These are phyloP conservation scores for Gopherus evgoodei DNA, from an alignment of 2,113 vertebrate species.

Conservation along the genomic window DNA sequence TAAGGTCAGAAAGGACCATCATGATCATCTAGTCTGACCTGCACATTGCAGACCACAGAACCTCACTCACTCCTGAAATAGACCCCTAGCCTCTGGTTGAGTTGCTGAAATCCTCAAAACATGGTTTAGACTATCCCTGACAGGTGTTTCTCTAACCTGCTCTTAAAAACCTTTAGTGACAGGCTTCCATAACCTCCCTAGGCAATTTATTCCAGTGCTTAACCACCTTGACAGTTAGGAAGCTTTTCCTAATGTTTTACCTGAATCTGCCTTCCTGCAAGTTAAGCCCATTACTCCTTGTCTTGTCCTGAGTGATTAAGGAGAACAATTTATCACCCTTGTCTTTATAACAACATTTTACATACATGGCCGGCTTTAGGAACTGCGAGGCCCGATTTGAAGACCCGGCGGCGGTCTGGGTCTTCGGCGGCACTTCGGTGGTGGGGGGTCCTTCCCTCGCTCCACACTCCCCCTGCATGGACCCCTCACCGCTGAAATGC, in stretches of 20 bases:
- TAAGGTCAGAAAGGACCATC: too few relatives aligned
- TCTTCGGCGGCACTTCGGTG: too few relatives aligned
- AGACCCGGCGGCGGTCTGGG: too few relatives aligned
- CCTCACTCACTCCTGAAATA: too few relatives aligned
- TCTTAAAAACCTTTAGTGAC: background rate
- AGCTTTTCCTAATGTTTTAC: background rate
- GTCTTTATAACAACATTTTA: background rate
- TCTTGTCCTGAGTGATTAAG: background rate
- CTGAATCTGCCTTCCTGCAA: background rate
- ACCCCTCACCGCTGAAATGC: too few relatives aligned
- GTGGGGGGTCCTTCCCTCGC: too few relatives aligned
- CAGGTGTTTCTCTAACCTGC: background rate
- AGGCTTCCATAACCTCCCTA: background rate
- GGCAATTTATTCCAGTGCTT: background rate
- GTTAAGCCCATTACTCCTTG: background rate
- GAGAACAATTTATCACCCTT: background rate
- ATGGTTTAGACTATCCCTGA: background rate
- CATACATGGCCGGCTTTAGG: background rate
- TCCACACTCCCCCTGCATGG: too few relatives aligned
- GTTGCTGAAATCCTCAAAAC: too few relatives aligned
- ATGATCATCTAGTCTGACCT: too few relatives aligned
- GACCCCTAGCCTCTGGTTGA: too few relatives aligned
- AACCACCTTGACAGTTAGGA: background rate
- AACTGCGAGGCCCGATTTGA: too few relatives aligned
- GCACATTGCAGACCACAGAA: too few relatives aligned